Base-by-base conservation (phyloP, 2,888 invertebrate genomes). In the Danaus chrysippus region DNA sequence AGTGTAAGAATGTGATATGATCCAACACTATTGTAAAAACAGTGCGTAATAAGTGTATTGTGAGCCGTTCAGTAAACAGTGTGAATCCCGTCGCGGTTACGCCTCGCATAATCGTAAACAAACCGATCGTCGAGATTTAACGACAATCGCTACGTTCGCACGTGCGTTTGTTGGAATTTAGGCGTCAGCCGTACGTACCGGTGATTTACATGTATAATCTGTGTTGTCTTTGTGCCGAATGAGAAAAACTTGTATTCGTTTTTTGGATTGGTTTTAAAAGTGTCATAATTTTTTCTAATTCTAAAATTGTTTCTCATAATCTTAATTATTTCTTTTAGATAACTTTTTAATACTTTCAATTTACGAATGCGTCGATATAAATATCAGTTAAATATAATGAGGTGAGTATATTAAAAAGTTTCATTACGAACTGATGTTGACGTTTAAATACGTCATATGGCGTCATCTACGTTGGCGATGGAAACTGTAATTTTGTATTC, bases 71-170 rank as follows among this genome's bases (percentile, higher is more conserved):
- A 15, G 49, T 56, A 56, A 60, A 56, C 60, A 55, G 11, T 44
- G 15, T 3, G 44, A 34, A 59, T 42, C 44, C 59, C 61, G 67
- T 64, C 63, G 67, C 64, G 56, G 60, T 61, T 60, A 67, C 58
- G 63, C 56, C 58, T 56, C 60, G 56, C 64, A 67, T 71, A 64
- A 69, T 64, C 70, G 68, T 70, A 70, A 70, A 71, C 68, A 65
- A 71, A 60, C 61, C 64, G 66, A 63, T 65, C 62, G 61, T 42
- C 61, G 66, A 69, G 71, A 68, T 70, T 70, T 68, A 67, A 66
- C 69, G 63, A 62, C 64, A 62, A 68, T 65, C 64, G 53, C 59
- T 63, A 46, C 59, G 59, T 63, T 56, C 56, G 53, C 43, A 58
- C 62, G 65, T 65, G 62, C 43, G 62, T 52, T 58, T 46, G 54